Base-by-base conservation (phyloP, 2,113 vertebrate genomes). In the Megaceryle torquata region DNA sequence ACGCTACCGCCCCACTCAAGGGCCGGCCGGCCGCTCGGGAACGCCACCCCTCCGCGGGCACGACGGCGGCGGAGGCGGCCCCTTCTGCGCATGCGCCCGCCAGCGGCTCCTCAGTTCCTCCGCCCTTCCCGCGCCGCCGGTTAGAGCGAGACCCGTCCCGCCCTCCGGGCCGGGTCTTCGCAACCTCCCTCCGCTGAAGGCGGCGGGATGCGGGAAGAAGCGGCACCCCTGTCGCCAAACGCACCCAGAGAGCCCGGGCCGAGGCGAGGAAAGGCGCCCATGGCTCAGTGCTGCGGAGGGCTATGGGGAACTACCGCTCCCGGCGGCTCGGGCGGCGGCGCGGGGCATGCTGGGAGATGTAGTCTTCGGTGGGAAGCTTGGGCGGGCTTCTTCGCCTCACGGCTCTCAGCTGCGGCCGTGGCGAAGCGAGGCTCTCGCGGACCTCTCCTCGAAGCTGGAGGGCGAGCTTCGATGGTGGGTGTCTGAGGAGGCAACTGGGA, bases 301-400 rank as follows among this genome's bases (percentile, higher is more conserved):
- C 37, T 9, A 3, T 1, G 2, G 3, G 10, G 8, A 67, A 84
- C 87, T 89, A 70, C 87, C 6, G 3, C 6, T 56, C 71, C 94
- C 94, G 9, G 19, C n/a, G 22, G 21, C 43, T 83, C 1, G 2
- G 4, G 60, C 75, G 50, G 57, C 5, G 21, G 37, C n/a, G 86
- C 61, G 26, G 19, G 13, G 85, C 18, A 13, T 89, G 60, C 85
- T 35, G 97, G 97, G 97, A 97, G 46, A 9, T 95, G 97, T 90
- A 95, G 97, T 96, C 31, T 4, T 3, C 20, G 64, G 9, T 5
- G 13, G 25, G 20, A 3, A 6, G 22, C 22, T 15, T 8, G 24
- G 4, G 33, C 5, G 9, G 13, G 8, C 3, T 2, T 13, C 6
- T 6, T 7, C 19, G 7, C 5, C 13, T 11, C 3, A 10, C 39